phyloP scores from a whole-genome alignment of 2,113 vertebrate genomes.

The Megalops atlanticus region DNA sequence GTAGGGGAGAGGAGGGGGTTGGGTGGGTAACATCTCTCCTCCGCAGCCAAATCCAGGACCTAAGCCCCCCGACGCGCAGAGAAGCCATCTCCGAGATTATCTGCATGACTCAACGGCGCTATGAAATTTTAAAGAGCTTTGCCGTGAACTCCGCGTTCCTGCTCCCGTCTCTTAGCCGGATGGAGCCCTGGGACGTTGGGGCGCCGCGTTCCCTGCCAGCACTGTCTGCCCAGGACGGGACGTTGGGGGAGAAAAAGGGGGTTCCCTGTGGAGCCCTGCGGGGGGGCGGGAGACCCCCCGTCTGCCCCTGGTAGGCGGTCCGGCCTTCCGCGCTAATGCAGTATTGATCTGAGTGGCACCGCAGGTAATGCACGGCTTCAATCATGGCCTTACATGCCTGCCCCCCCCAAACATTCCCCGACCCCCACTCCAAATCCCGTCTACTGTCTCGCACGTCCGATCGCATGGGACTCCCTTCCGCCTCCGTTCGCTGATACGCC shows the following conservation, averaged over 20 bases:
- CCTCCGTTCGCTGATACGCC: no score
- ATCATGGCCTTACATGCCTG: conserved; percentile 25
- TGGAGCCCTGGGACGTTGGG: conserved; percentile 10
- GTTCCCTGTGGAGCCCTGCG: conserved; percentile 29
- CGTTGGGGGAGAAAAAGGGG: conserved; percentile 5
- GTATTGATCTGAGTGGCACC: conserved; percentile 59
- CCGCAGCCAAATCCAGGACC: neutral
- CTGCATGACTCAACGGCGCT: conserved; percentile 53
- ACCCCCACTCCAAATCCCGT: neutral
- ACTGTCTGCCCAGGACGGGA: conserved; percentile 1
- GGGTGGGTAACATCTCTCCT: neutral
- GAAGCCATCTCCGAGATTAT: conserved; percentile 52
- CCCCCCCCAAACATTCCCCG: neutral
- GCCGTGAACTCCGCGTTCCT: conserved; percentile 41
- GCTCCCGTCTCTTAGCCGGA: conserved; percentile 26
- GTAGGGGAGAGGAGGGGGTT: neutral
- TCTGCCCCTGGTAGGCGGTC: conserved; percentile 20
- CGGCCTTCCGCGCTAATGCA: conserved; percentile 60
- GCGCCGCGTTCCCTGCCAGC: neutral
- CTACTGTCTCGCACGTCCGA: neutral
- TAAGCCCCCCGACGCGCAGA: neutral
- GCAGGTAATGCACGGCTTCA: conserved; percentile 47
- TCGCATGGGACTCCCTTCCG: neutral
- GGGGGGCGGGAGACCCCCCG: conserved; percentile 16
- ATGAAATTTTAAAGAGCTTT: conserved; percentile 60